These are phyloP conservation scores for Streblospio benedicti DNA, from an alignment of 1,140 invertebrate species.

Conservation along the genomic window DNA sequence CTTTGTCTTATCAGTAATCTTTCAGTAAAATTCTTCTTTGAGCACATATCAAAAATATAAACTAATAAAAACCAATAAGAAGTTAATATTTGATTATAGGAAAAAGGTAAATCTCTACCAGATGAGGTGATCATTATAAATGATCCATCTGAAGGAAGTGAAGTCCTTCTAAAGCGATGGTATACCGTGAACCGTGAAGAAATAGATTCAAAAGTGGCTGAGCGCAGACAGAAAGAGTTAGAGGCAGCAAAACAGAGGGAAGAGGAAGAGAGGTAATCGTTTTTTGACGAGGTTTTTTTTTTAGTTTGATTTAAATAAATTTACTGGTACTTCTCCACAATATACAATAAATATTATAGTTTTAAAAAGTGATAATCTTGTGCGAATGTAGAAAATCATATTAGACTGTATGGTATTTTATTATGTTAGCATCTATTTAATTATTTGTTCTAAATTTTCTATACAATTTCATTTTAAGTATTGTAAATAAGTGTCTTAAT, in stretches of 20 bases:
- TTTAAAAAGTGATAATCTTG: conserved; percentile 24
- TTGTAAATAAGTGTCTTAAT: too few relatives aligned
- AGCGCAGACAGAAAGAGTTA: conserved; percentile 25
- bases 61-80: too few relatives aligned
- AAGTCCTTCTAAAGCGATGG: conserved; percentile 31
- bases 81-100: too few relatives aligned
- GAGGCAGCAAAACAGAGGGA: conserved; percentile 24
- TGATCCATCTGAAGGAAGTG: conserved; percentile 31
- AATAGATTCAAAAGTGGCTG: conserved; percentile 30
- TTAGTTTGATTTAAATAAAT: not conserved
- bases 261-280: conserved; percentile 31
- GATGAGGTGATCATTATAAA: conserved; percentile 39
- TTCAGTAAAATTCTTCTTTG: too few relatives aligned
- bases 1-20: too few relatives aligned
- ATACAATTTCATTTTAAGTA: not conserved
- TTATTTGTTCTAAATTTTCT: not conserved
- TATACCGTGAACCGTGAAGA: conserved; percentile 30
- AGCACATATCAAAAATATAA: too few relatives aligned
- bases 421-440: not conserved
- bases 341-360: not conserved
- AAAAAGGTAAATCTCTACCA: too few relatives aligned
- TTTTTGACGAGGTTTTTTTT: not conserved
- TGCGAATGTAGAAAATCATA: conserved; percentile 20
- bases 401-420: too few relatives aligned
- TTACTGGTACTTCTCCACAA: not conserved